phyloP scores from a whole-genome alignment of 1,140 invertebrate species.

The Manduca sexta region DNA sequence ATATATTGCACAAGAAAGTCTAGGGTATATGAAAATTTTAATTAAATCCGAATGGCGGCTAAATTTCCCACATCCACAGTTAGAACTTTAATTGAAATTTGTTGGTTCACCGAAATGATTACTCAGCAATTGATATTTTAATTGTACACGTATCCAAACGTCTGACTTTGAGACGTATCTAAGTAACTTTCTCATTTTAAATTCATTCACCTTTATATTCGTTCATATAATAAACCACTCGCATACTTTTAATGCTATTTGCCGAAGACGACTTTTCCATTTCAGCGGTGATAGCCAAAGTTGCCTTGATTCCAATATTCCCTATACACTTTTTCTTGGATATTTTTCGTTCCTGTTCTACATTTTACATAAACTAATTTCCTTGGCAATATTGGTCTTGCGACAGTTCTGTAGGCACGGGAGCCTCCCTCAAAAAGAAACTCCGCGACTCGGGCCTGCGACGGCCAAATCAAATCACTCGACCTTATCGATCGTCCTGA shows the following conservation, averaged over 20 bases:
- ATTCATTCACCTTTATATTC: too few relatives aligned
- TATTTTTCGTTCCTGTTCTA: slow-evolving; percentile 66
- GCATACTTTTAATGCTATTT: slow-evolving; percentile 32
- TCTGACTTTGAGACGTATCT: too few relatives aligned
- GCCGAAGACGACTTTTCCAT: slow-evolving; percentile 36
- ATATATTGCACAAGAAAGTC: slow-evolving; percentile 4
- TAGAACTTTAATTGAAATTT: slow-evolving; percentile 40
- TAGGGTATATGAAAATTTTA: slow-evolving; percentile 22
- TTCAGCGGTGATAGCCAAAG: slow-evolving; percentile 38
- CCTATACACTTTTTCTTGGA: slow-evolving; percentile 47
- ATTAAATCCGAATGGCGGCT: slow-evolving; percentile 27
- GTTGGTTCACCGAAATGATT: slow-evolving; percentile 35
- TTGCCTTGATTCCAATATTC: slow-evolving; percentile 60
- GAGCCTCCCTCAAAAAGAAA: slow-evolving; percentile 59
- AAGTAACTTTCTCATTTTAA: too few relatives aligned
- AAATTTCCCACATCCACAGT: slow-evolving; percentile 33
- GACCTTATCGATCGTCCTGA: slow-evolving; percentile 56
- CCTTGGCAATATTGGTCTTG: slow-evolving; percentile 69
- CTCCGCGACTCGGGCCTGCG: slow-evolving; percentile 46
- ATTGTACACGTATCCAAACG: slow-evolving; percentile 14
- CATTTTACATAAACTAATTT: slow-evolving; percentile 73
- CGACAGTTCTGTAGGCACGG: slow-evolving; percentile 64
- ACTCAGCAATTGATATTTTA: slow-evolving; percentile 44
- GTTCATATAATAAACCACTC: slow-evolving; percentile 1
- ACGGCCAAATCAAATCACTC: slow-evolving; percentile 67